Evolutionary conservation across 1,140 invertebrate genomes (phyloP).

Genomic region (Agraylea sexmaculata): DNA sequence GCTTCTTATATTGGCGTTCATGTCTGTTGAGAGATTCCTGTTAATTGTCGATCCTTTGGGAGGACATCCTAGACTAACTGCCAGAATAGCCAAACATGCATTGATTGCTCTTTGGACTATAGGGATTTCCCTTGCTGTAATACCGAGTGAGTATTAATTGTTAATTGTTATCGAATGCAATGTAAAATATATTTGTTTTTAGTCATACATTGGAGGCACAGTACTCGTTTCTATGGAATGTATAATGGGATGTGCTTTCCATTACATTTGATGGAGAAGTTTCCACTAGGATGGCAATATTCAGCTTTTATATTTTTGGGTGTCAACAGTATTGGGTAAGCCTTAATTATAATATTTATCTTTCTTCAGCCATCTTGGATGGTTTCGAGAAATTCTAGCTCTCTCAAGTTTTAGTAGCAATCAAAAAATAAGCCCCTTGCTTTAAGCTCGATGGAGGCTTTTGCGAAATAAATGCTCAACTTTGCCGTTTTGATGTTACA

Average conservation of each 20-base stretch:
- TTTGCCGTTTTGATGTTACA: too few relatives aligned
- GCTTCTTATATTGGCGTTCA: constrained; percentile 61
- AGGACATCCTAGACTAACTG: constrained; percentile 42
- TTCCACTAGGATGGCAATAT: constrained; percentile 59
- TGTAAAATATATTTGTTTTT: constrained; percentile 11
- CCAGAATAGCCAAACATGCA: constrained; percentile 40
- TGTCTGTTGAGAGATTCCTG: constrained; percentile 64
- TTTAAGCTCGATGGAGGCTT: too few relatives aligned
- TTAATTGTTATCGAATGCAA: not conserved
- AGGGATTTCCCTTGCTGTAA: constrained; percentile 48
- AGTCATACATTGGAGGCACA: constrained; percentile 51
- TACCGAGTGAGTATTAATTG: constrained; percentile 42
- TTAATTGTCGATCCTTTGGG: constrained; percentile 57
- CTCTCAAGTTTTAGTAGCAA: too few relatives aligned
- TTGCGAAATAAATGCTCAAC: too few relatives aligned
- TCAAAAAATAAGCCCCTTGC: too few relatives aligned
- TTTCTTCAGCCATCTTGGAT: too few relatives aligned
- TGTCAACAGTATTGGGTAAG: constrained; percentile 49
- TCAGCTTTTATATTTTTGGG: constrained; percentile 61
- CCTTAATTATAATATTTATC: constrained; percentile 10
- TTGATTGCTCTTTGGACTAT: constrained; percentile 52
- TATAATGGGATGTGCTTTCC: constrained; percentile 60
- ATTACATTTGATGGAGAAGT: constrained; percentile 60
- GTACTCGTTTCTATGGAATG: constrained; percentile 55
- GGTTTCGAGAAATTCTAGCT: too few relatives aligned